phyloP scores from a whole-genome alignment of 2,888 invertebrate species.

The Tubulanus polymorphus region DNA sequence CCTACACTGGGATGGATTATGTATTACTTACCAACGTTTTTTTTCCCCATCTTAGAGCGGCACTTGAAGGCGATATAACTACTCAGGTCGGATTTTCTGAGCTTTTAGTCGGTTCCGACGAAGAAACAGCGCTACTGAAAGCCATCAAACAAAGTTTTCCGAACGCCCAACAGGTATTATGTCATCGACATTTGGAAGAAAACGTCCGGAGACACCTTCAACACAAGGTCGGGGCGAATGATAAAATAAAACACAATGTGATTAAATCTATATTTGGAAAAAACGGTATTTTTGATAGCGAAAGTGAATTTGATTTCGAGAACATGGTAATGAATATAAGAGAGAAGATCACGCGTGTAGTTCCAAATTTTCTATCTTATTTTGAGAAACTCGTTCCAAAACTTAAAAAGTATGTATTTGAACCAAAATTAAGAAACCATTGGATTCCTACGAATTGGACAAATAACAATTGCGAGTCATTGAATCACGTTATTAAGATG shows the following conservation, averaged over 20 bases:
- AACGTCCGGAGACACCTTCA: not conserved
- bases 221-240: not conserved
- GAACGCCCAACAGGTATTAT: not conserved
- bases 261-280: not conserved
- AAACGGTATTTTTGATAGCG: not conserved
- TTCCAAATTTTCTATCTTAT: not conserved
- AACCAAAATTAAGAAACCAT: not conserved
- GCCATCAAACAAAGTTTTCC: not conserved
- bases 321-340: not conserved
- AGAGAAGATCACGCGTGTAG: not conserved
- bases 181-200: not conserved
- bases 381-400: not conserved
- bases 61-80: too few relatives aligned
- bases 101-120: not conserved
- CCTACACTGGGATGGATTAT: not conserved
- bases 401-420: not conserved
- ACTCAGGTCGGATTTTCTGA: not conserved
- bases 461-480: not conserved
- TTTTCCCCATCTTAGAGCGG: too few relatives aligned
- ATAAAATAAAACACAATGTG: not conserved
- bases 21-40: not conserved
- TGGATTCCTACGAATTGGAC: not conserved
- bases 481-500: not conserved
- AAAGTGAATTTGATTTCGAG: not conserved
- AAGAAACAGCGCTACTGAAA: not conserved